A percentile compares a stretch with the other conserved stretches of the same genome.
Conservation (phyloP, 2,797 vertebrate genomes). For the Myotis findleyi region DNA sequence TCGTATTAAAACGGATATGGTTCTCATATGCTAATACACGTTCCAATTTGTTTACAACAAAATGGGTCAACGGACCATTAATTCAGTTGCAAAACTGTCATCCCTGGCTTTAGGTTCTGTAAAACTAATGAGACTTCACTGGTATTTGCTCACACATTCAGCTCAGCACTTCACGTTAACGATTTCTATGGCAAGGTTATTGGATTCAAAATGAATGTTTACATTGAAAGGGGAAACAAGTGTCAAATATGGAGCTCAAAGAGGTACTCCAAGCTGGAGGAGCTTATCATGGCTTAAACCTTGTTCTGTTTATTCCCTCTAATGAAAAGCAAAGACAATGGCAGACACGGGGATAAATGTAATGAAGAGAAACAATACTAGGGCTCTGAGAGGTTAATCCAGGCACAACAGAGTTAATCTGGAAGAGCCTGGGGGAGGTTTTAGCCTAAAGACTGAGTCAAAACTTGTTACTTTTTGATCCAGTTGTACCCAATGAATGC, state of each 20-base stretch:
- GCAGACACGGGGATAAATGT: slow-evolving; percentile 87
- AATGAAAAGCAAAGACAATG: slow-evolving; percentile 86
- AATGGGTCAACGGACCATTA: slow-evolving; percentile 50
- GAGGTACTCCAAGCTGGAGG: slow-evolving; percentile 78
- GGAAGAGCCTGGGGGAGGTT: slow-evolving; percentile 79
- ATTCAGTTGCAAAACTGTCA: slow-evolving; percentile 24
- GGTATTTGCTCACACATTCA: slow-evolving; percentile 18
- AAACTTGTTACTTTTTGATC: slow-evolving; percentile 90
- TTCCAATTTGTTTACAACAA: slow-evolving; percentile 58
- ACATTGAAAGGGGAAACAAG: slow-evolving; percentile 83
- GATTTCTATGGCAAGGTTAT: slow-evolving; percentile 82
- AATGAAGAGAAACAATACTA: slow-evolving; percentile 88
- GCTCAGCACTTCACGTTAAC: slow-evolving; percentile 71
- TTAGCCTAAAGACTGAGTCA: slow-evolving; percentile 82
- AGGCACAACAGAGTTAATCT: slow-evolving; percentile 88
- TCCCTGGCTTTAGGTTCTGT: slow-evolving; percentile 52
- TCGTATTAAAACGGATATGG: neutral
- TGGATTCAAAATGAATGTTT: slow-evolving; percentile 85
- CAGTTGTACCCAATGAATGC: slow-evolving; percentile 83
- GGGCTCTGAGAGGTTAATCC: slow-evolving; percentile 87
- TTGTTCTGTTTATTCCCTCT: slow-evolving; percentile 80
- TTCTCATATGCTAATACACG: neutral
- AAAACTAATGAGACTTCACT: slow-evolving; percentile 23
- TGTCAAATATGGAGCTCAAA: slow-evolving; percentile 82
- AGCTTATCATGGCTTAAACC: slow-evolving; percentile 84